A percentile compares a stretch with the other conserved stretches of the same genome.
phyloP scores from a whole-genome alignment of 1,140 invertebrate genomes.

The Zaprionus gabonicus region DNA sequence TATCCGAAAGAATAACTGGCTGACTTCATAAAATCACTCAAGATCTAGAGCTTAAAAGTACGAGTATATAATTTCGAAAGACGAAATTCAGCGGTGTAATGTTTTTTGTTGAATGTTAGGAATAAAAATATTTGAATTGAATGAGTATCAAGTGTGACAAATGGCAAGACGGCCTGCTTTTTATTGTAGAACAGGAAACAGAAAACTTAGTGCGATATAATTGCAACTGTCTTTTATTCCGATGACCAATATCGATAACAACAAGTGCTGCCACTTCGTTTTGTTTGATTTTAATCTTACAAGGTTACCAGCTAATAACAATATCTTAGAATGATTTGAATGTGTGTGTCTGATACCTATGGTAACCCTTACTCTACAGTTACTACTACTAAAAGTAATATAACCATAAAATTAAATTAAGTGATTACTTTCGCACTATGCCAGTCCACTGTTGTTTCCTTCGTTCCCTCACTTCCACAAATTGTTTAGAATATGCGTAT shows the following conservation, averaged over 20 bases:
- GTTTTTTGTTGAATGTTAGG: slow-evolving; percentile 31
- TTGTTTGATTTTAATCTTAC: too few relatives aligned
- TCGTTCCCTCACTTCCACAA: neutral
- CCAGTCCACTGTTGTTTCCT: slow-evolving; percentile 5
- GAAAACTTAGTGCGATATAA: neutral
- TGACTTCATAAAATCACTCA: slow-evolving; percentile 3
- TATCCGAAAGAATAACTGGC: slow-evolving; percentile 6
- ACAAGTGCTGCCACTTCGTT: too few relatives aligned
- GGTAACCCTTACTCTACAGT: too few relatives aligned
- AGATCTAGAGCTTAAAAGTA: slow-evolving; percentile 20
- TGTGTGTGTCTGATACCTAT: too few relatives aligned
- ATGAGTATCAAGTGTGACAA: neutral
- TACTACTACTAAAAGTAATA: too few relatives aligned
- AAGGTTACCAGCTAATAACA: too few relatives aligned
- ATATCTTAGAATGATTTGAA: too few relatives aligned
- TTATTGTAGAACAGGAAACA: neutral
- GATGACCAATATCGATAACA: too few relatives aligned
- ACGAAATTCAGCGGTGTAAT: slow-evolving; percentile 22
- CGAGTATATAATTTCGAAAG: slow-evolving; percentile 38
- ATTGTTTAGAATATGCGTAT: slow-evolving; percentile 39
- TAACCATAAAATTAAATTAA: neutral
- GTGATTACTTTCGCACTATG: neutral
- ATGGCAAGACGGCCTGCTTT: slow-evolving; percentile 11
- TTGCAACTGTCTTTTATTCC: too few relatives aligned
- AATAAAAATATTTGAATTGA: slow-evolving; percentile 1